These are phyloP conservation scores for Gambelia wislizenii DNA, from an alignment of 2,797 vertebrate species.

Conservation along the genomic window DNA sequence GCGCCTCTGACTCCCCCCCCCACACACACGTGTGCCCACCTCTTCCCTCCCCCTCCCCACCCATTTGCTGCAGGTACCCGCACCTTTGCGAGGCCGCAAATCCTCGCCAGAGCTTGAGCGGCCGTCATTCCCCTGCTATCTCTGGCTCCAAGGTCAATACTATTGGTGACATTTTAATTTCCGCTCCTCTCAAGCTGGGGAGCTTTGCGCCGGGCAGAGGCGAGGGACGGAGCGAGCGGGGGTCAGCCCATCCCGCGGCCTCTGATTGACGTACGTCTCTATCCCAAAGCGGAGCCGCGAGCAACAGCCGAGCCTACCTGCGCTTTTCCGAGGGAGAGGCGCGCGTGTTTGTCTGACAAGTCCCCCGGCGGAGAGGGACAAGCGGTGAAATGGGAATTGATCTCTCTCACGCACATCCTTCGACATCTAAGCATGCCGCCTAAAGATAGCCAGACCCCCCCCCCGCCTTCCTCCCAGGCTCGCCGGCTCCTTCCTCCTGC, in stretches of 20 bases:
- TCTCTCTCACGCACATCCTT: not conserved
- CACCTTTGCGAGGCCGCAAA: not conserved
- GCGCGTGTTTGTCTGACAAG: conserved; percentile 31
- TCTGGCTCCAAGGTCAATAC: conserved; percentile 39
- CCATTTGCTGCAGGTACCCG: no score
- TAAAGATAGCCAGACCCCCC: not conserved
- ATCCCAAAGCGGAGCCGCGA: not conserved
- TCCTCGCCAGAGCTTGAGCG: not conserved
- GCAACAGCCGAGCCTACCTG: conserved; percentile 33
- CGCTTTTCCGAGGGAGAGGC: not conserved
- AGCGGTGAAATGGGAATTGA: not conserved
- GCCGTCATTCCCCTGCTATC: conserved; percentile 27
- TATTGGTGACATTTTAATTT: conserved; percentile 42
- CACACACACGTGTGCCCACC: not conserved
- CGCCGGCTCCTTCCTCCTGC: fast-evolving
- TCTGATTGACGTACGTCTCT: conserved; percentile 48
- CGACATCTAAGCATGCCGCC: not conserved
- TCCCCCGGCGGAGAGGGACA: conserved; percentile 1
- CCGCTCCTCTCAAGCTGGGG: conserved; percentile 13
- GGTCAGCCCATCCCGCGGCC: not conserved
- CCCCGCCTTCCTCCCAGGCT: not conserved
- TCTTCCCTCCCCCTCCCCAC: not conserved
- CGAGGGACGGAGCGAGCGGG: not conserved
- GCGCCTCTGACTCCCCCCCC: not conserved
- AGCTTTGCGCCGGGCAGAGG: conserved; percentile 36